A percentile compares a stretch with the other conserved stretches of the same genome.
Conservation (phyloP, 2,113 vertebrate species). For the Gila orcuttii region DNA sequence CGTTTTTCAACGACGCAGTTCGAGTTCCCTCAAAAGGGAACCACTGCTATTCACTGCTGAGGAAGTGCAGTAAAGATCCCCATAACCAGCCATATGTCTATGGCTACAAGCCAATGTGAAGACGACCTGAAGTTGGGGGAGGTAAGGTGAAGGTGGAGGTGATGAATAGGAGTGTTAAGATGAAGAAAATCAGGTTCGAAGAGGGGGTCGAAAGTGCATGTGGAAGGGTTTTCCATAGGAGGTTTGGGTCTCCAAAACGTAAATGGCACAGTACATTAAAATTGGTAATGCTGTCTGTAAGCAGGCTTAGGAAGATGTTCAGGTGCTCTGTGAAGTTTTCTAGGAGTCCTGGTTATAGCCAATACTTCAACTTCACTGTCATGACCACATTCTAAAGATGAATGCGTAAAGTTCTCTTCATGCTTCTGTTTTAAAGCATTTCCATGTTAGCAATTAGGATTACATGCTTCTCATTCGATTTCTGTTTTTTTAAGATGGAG, state of each 20-base stretch:
- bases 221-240: neutral
- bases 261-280: neutral
- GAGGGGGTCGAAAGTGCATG: neutral
- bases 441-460: neutral
- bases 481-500: constrained; percentile 80
- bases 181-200: neutral
- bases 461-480: neutral
- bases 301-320: neutral
- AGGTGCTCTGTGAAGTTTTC: neutral
- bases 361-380: neutral
- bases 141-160: neutral
- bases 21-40: too few species aligned
- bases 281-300: neutral
- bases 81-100: neutral
- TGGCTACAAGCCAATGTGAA: neutral
- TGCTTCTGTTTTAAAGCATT: neutral
- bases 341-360: neutral
- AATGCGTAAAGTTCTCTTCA: neutral
- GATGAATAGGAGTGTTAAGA: neutral
- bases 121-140: neutral
- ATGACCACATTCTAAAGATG: neutral
- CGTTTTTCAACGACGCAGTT: too few species aligned
- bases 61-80: neutral
- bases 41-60: neutral
- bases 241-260: neutral